phyloP scores from a whole-genome alignment of 1,140 invertebrate species.

The Cherax destructor region DNA sequence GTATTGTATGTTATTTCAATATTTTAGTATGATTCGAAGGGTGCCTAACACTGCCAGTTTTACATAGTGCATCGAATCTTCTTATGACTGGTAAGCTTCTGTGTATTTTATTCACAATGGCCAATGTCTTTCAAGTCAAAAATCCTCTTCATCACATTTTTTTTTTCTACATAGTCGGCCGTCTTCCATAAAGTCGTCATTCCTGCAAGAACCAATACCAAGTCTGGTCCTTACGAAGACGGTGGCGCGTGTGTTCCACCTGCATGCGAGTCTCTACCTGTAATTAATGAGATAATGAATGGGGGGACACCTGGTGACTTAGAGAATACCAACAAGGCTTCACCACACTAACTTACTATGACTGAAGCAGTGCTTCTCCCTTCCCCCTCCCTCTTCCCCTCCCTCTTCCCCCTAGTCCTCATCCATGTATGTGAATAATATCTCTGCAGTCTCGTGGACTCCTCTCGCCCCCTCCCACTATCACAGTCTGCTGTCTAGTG shows the following conservation, averaged over 20 bases:
- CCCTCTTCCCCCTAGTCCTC: not conserved
- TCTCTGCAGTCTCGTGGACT: too few relatives aligned
- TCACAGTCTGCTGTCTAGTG: not conserved
- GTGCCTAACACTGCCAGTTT: too few relatives aligned
- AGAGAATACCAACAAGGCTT: conserved; percentile 17
- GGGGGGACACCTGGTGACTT: conserved; percentile 11
- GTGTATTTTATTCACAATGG: too few relatives aligned
- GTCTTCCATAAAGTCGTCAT: not conserved
- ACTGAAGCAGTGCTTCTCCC: conserved; percentile 26
- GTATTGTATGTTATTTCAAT: too few relatives aligned
- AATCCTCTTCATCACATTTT: too few relatives aligned
- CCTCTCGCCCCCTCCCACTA: too few relatives aligned
- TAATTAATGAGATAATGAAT: conserved; percentile 51
- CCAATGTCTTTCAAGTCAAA: too few relatives aligned
- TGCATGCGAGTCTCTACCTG: not conserved
- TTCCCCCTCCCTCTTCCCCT: not conserved
- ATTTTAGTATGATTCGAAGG: too few relatives aligned
- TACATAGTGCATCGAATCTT: too few relatives aligned
- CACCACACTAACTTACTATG: conserved; percentile 38
- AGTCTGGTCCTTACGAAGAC: not conserved
- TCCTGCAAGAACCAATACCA: not conserved
- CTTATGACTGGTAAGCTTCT: too few relatives aligned
- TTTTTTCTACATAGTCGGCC: too few relatives aligned
- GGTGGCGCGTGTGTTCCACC: not conserved
- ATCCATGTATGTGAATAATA: not conserved